Conservation (phyloP, 2,888 invertebrate genomes). For the Eupithecia abbreviata region DNA sequence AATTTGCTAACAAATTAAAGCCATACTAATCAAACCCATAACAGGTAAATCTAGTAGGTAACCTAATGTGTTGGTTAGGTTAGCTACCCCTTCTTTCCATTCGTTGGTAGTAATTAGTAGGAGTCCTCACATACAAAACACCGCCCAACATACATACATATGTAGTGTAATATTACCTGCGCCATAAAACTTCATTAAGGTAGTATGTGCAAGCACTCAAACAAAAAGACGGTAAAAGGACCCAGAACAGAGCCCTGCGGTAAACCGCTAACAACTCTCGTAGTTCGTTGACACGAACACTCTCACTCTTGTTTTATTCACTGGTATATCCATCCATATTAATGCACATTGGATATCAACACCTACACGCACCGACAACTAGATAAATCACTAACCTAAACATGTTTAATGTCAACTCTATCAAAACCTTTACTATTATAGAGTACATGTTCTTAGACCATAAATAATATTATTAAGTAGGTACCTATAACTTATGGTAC, state of each 20-base stretch:
- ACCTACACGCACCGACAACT: conserved; percentile 17
- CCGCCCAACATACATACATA: not conserved
- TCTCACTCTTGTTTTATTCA: conserved; percentile 56
- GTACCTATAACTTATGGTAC: not conserved
- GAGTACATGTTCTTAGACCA: not conserved
- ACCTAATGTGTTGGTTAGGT: not conserved
- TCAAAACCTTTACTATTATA: conserved; percentile 19
- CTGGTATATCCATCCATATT: conserved; percentile 35
- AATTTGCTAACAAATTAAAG: not conserved
- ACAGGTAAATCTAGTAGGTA: conserved; percentile 7
- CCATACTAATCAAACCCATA: not conserved
- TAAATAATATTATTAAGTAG: not conserved
- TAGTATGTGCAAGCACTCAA: conserved; percentile 50
- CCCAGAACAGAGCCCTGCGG: conserved; percentile 60
- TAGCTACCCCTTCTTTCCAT: not conserved
- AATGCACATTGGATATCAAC: conserved; percentile 29
- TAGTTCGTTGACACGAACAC: conserved; percentile 63
- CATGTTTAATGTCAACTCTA: conserved; percentile 8
- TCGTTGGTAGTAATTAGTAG: not conserved
- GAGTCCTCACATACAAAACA: not conserved
- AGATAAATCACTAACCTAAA: conserved; percentile 10
- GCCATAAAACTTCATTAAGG: conserved; percentile 50
- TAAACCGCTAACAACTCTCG: conserved; percentile 61
- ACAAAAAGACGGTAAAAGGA: conserved; percentile 51
- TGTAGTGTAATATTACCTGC: conserved; percentile 12